Evolutionary conservation across 2,888 invertebrate genomes (phyloP).

Genomic region (Eupithecia subfuscata): DNA sequence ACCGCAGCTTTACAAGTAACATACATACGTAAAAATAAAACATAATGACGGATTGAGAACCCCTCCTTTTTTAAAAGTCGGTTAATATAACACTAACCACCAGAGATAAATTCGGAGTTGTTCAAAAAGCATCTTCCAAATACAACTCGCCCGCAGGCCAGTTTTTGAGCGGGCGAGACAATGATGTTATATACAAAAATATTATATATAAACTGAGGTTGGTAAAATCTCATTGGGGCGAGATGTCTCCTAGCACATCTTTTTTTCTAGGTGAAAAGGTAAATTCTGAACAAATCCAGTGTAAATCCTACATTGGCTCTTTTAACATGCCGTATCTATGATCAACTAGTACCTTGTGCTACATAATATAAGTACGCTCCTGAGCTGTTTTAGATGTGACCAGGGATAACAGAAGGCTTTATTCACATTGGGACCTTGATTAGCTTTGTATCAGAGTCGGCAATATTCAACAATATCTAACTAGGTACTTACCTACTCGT

Average conservation of each 20-base stretch:
- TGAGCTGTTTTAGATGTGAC: conserved; percentile 67
- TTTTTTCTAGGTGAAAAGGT: neutral
- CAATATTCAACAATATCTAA: neutral
- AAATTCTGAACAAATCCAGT: neutral
- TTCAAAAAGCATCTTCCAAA: no score
- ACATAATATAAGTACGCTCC: conserved; percentile 46
- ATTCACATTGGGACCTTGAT: conserved; percentile 11
- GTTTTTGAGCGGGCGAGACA: neutral
- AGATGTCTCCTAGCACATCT: neutral
- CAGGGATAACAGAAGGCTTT: conserved; percentile 44
- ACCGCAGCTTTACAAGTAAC: no score
- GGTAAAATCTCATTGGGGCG: no score
- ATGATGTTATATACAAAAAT: no score
- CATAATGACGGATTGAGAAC: no score
- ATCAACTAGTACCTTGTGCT: conserved; percentile 37
- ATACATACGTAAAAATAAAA: no score
- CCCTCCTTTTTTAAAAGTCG: no score
- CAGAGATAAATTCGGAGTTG: no score
- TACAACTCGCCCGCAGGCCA: neutral
- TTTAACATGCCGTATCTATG: conserved; percentile 31
- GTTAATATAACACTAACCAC: no score
- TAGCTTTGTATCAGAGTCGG: neutral
- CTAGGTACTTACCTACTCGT: neutral
- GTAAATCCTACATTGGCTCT: conserved; percentile 24
- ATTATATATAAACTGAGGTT: no score